Conservation (phyloP, 2,113 vertebrate species). For the Stercorarius parasiticus region DNA sequence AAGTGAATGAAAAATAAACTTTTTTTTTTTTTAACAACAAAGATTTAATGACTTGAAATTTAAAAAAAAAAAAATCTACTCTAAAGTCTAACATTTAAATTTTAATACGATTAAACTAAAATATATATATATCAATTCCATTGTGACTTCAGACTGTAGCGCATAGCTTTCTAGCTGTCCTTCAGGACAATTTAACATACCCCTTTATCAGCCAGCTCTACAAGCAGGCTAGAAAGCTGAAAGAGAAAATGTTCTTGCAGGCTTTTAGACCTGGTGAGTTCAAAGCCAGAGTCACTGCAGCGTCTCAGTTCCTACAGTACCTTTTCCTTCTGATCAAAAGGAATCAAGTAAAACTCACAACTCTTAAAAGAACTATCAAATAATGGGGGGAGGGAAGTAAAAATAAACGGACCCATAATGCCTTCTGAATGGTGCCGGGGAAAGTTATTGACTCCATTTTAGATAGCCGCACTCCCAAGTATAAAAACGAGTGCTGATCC, state of each 20-base stretch:
- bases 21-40: not conserved
- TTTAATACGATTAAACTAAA: slow-evolving; percentile 19
- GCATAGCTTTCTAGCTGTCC: slow-evolving; percentile 33
- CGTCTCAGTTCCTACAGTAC: slow-evolving; percentile 36
- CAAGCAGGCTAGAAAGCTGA: not conserved
- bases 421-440: not conserved
- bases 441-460: slow-evolving; percentile 30
- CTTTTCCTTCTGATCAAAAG: slow-evolving; percentile 62
- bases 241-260: slow-evolving; percentile 68
- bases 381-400: slow-evolving; percentile 58
- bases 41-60: not conserved
- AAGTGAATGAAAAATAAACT: not conserved
- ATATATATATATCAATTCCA: not conserved
- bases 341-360: slow-evolving; percentile 29
- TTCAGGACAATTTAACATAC: slow-evolving; percentile 61
- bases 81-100: slow-evolving; percentile 16
- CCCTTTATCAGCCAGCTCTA: slow-evolving; percentile 26
- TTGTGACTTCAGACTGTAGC: not conserved
- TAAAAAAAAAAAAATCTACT: not conserved
- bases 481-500: not conserved
- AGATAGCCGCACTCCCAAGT: not conserved
- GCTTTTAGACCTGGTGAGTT: slow-evolving; percentile 76
- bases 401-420: slow-evolving; percentile 34
- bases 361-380: slow-evolving; percentile 64
- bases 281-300: slow-evolving; percentile 57